Base-by-base conservation (phyloP, 2,797 vertebrate genomes). In the Euphonia xanthogaster region DNA sequence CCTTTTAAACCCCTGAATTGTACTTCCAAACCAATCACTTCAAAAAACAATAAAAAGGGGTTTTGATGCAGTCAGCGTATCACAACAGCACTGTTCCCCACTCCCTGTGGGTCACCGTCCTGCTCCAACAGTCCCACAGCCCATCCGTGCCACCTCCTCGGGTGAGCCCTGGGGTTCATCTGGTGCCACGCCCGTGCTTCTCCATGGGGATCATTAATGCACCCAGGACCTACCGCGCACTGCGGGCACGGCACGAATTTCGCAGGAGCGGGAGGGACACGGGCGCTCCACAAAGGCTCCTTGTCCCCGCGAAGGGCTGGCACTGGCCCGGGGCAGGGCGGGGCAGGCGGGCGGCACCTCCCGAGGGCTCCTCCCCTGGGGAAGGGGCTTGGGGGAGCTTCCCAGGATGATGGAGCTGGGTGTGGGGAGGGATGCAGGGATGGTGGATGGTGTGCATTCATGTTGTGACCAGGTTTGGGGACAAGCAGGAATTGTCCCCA, bases 191-290 rank as follows among this genome's bases (percentile, higher is more conserved):
- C 9, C 30, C 2, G 0, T 17, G 48, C 54, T 44, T 21, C n/a
- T 28, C 27, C 57, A 14, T 2, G 0, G n/a, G 60, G 58, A 17
- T 15, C 40, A 6, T 20, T 16, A 6, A 23, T 0, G 15, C 40
- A 4, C 31, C 16, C 75, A 1, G 39, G 35, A 50, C 28, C 47
- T 2, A 9, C 19, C 6, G 3, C 7, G 24, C 37, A 1, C 0
- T 1, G 60, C 30, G 74, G 40, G 45, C 53, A 7, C 35, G 1
- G 53, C 70, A 48, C 17, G 1, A 10, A 19, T 19, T 39, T 4
- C 3, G 4, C 60, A 4, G 8, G 51, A 85, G 37, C 31, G 0
- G 28, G 63, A 28, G 33, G 39, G 53, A 30, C 50, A 4, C 3
- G 1, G 2, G 30, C 21, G 10, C 16, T 39, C 67, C 66, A 75